These are phyloP conservation scores for Lingula anatina DNA, from an alignment of 2,888 invertebrate species.

Conservation along the genomic window DNA sequence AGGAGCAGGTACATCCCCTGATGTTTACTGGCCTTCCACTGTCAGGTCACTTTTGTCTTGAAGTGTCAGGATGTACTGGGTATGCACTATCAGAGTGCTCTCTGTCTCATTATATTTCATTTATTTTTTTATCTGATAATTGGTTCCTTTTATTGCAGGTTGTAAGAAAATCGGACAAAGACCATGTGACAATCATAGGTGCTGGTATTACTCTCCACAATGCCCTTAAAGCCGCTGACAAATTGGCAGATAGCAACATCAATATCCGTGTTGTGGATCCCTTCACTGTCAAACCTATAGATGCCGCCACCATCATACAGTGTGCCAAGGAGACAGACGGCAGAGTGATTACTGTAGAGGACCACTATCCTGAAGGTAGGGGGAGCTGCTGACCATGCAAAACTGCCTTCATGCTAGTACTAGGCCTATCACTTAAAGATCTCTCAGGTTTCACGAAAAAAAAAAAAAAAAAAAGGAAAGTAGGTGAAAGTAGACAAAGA, in stretches of 20 bases:
- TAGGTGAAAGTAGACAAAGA: no score
- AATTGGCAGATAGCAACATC: slow-evolving; percentile 63
- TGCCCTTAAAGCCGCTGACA: slow-evolving; percentile 76
- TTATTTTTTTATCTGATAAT: no score
- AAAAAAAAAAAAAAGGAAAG: no score
- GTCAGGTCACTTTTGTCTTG: not conserved
- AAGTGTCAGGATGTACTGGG: not conserved
- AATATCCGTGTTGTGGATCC: slow-evolving; percentile 83
- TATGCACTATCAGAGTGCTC: not conserved
- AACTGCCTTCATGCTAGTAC: no score
- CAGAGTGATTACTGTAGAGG: slow-evolving; percentile 86
- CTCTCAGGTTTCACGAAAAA: no score
- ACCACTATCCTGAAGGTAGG: slow-evolving; percentile 87
- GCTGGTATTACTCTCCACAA: slow-evolving; percentile 93
- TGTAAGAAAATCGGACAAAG: slow-evolving; percentile 68
- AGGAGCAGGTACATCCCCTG: not conserved
- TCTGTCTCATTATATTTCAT: not conserved
- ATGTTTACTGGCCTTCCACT: not conserved
- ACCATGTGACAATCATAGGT: slow-evolving; percentile 82
- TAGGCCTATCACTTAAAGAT: no score
- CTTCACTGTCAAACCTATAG: slow-evolving; percentile 94
- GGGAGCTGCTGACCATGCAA: no score
- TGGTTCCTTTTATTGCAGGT: slow-evolving; percentile 58
- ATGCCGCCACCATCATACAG: slow-evolving; percentile 68
- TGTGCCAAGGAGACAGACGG: slow-evolving; percentile 78